Percentiles rank a stretch among this genome's conserved stretches.
Conservation (phyloP, 1,140 invertebrate species). For the Ostrea denselamellosa region DNA sequence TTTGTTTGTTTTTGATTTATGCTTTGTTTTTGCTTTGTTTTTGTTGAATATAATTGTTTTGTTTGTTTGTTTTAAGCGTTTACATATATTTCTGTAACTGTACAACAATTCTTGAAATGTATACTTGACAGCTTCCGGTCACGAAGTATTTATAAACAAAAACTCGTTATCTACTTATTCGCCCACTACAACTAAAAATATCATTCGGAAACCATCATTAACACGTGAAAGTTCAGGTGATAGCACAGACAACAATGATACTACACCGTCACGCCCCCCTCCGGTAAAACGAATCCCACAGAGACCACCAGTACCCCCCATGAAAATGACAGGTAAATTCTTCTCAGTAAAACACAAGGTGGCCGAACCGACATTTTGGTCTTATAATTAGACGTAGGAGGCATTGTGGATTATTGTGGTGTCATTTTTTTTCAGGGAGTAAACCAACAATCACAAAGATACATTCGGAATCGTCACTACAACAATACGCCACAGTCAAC, state of each 20-base stretch:
- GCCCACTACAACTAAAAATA: not conserved
- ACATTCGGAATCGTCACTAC: not conserved
- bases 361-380: too few species aligned
- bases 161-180: not conserved
- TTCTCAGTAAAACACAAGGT: too few species aligned
- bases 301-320: not conserved
- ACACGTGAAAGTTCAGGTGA: not conserved
- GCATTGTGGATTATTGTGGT: too few species aligned
- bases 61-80: not conserved
- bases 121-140: not conserved
- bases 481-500: not conserved
- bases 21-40: too few species aligned
- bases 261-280: not conserved
- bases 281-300: not conserved
- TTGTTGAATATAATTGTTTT: too few species aligned
- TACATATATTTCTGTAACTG: not conserved
- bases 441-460: not conserved
- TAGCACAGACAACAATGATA: not conserved
- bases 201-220: not conserved
- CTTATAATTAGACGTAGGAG: too few species aligned
- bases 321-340: not conserved
- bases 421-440: not conserved
- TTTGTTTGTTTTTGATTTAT: too few species aligned
- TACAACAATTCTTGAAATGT: not conserved
- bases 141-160: slow-evolving; percentile 15